Evolutionary conservation across 2,888 invertebrate genomes (phyloP), one percentile per base, ranked within the genome.

Genomic region (Pterostichus niger): DNA sequence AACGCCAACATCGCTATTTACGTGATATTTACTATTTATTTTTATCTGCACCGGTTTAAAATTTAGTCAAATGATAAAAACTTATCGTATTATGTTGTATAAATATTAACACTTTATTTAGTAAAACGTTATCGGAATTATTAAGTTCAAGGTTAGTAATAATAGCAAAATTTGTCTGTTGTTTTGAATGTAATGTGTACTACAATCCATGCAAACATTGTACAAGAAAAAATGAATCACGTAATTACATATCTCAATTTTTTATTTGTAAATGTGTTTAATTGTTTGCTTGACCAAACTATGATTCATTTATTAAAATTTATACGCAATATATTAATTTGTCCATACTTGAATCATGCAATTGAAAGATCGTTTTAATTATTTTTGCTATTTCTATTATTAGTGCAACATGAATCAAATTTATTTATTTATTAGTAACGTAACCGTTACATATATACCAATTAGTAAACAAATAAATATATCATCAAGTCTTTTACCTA

Each of bases 61-160:
- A 31, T 35, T 9, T 2, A 33, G 33, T 64, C 13, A n/a, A n/a
- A 49, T 11, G 64, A 64, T 64, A 64, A 64, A 64, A 64, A 64
- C 9, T 64, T 33, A 64, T 64, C 64, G 6, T 35, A 35, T 35
- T 64, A 33, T 64, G n/a, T 64, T 35, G 13, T 33, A 64, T 35
- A 64, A 64, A 64, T 64, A 64, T 64, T 33, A 64, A 64, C 64
- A 64, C 64, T 64, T 64, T 64, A 33, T 64, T 64, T 13, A 64
- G 33, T 64, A 64, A 40, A 40, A 49, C n/a, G 10, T 49, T 49
- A 49, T 49, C 49, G 2, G 5, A 40, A 40, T 6, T 49, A 49
- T n/a, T 49, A 49, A 49, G 49, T 49, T 49, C 49, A 49, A 49
- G 49, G 49, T 49, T 49, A 49, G 13, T 49, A 49, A 44, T 49